A percentile compares a stretch with the other conserved stretches of the same genome.
Conservation (phyloP, 2,113 vertebrate species). For the Poecilia latipinna region DNA sequence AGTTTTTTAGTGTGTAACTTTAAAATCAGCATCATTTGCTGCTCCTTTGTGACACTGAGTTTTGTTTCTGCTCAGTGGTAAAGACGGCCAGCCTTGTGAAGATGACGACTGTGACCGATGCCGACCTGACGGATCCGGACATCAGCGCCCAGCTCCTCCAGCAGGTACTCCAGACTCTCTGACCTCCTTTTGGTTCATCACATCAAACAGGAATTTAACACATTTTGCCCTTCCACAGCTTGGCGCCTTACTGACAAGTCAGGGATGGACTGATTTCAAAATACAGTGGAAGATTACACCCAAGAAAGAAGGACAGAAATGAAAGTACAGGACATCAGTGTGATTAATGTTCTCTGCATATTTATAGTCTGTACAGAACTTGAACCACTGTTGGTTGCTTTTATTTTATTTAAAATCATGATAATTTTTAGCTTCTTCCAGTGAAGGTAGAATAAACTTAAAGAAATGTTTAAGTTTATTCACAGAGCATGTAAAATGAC, state of each 20-base stretch:
- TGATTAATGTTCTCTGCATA: too few relatives aligned
- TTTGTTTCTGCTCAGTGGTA: background rate
- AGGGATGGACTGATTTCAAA: slow-evolving; percentile 9
- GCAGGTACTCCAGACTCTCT: too few relatives aligned
- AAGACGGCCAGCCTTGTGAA: background rate
- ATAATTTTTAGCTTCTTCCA: too few relatives aligned
- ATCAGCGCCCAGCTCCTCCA: background rate
- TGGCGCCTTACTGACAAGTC: background rate
- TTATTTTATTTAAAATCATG: too few relatives aligned
- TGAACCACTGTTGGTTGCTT: too few relatives aligned
- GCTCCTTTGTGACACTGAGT: background rate
- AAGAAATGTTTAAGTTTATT: too few relatives aligned
- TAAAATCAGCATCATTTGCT: background rate
- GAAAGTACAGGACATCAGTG: background rate
- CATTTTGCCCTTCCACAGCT: slow-evolving; percentile 18
- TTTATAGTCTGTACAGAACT: background rate
- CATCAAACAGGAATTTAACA: background rate
- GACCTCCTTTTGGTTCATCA: background rate
- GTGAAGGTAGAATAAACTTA: too few relatives aligned
- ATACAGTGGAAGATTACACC: slow-evolving; percentile 16
- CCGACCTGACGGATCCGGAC: slow-evolving; percentile 12
- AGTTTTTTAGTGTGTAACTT: too few relatives aligned
- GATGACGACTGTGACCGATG: background rate
- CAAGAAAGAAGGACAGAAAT: background rate
- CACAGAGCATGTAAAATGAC: too few relatives aligned